These are phyloP conservation scores for Hermatobates lingyangjiaoensis DNA, from an alignment of 1,140 invertebrate species.

Conservation along the genomic window DNA sequence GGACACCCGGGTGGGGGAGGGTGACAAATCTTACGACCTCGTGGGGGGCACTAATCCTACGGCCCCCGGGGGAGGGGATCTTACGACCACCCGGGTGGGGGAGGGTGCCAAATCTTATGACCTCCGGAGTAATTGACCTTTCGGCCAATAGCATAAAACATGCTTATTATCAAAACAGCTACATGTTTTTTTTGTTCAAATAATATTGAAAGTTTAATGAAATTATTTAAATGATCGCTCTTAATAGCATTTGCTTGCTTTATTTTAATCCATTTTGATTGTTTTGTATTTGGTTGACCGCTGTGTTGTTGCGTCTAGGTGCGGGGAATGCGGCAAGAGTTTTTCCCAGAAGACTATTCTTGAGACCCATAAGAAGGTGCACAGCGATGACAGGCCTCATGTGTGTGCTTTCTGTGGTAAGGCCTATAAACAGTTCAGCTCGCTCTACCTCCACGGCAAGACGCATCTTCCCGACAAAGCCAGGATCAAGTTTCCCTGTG, in stretches of 20 bases:
- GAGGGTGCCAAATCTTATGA: too few relatives aligned
- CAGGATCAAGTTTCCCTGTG: conserved; percentile 25
- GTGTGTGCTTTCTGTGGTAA: conserved; percentile 21
- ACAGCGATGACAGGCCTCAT: conserved; percentile 20
- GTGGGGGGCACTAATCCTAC: too few relatives aligned
- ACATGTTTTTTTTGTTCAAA: background rate
- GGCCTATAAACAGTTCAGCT: conserved; percentile 20
- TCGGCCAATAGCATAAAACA: background rate
- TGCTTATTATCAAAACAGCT: background rate
- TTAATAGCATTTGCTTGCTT: background rate
- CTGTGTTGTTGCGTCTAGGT: conserved; percentile 17
- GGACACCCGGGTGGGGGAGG: too few relatives aligned
- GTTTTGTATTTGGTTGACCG: background rate
- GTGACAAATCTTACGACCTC: too few relatives aligned
- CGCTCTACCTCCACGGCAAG: conserved; percentile 19
- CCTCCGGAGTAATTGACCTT: background rate
- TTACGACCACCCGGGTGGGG: too few relatives aligned
- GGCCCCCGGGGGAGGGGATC: too few relatives aligned
- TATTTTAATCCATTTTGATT: background rate
- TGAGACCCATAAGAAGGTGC: conserved; percentile 18
- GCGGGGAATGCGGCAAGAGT: conserved; percentile 20
- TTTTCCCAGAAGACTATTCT: conserved; percentile 20
- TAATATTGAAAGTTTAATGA: background rate
- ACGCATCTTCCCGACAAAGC: conserved; percentile 19
- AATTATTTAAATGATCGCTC: background rate